Conservation (phyloP, 2,797 vertebrate species). For the Percopsis omiscomaycus region DNA sequence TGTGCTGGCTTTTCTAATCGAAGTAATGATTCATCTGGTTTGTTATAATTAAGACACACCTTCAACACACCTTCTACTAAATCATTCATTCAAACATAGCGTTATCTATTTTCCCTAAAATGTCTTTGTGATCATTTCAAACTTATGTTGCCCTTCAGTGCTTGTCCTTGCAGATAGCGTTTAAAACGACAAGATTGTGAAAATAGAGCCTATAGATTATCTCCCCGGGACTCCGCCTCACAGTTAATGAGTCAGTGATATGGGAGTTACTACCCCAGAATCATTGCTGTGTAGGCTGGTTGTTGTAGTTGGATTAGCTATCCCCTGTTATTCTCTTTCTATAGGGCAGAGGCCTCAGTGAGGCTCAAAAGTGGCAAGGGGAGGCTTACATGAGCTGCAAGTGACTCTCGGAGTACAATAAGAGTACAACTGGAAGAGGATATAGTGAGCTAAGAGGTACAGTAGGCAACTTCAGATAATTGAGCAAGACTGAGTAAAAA, state of each 20-base stretch:
- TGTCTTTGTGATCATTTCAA: no score
- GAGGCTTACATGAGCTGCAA: constrained; percentile 36
- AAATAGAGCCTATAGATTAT: constrained; percentile 1
- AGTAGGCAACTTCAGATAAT: no score
- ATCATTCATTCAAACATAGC: neutral
- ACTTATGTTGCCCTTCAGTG: no score
- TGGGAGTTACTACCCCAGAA: constrained; percentile 39
- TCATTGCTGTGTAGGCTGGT: constrained; percentile 55
- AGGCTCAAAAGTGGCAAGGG: constrained; percentile 44
- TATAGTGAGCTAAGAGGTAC: no score
- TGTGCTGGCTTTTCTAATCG: no score
- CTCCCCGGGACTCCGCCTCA: constrained; percentile 29
- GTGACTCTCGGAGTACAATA: constrained; percentile 44
- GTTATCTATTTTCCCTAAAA: no score
- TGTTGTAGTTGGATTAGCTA: constrained; percentile 78
- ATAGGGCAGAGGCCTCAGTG: constrained; percentile 33
- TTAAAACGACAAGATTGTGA: no score
- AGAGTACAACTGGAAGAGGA: constrained; percentile 8
- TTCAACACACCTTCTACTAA: neutral
- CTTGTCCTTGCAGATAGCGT: no score
- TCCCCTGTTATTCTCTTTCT: constrained; percentile 66
- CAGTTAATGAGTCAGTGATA: constrained; percentile 42
- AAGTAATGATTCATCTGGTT: no score
- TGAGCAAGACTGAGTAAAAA: no score
- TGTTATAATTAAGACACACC: no score